Base-by-base conservation (phyloP, 2,888 invertebrate species). In the Harpagoxenus sublaevis region DNA sequence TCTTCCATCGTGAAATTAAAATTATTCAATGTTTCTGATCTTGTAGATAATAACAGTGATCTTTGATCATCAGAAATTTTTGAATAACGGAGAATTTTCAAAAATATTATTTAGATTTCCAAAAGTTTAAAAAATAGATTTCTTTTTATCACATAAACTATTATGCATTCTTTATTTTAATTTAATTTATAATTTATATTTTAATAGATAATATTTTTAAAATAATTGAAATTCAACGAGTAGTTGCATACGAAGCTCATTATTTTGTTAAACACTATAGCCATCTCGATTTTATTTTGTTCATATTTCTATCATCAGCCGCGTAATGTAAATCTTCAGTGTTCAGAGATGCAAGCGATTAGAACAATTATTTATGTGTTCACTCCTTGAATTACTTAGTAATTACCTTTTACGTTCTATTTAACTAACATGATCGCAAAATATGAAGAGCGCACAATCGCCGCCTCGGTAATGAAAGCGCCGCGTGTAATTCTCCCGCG, bases 401-500 rank as follows among this genome's bases (percentile, higher is more conserved):
- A 60, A 73, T 60, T 60, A 57, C 1, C 28, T 18, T 73, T 73
- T 60, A 60, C 28, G 28, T 73, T 73, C 73, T 73, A 73, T 73
- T 73, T 73, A 73, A 60, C 45, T 18, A 60, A 73, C 45, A 53
- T 45, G 18, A 15, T 68, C 66, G 68, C 55, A 42, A 55, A 66
- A 77, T 53, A 45, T 28, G 35, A 66, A 66, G 10, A 57, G 45
- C 55, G 39, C 15, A 42, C 28, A 62, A 35, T 31, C 18, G 42
- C 45, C n/a, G 51, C 15, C 66, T 39, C 62, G 66, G 28, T 63
- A 84, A 73, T 73, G 55, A 84, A 65, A 63, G 60, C 60, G 60
- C n/a, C 35, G 57, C 35, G 57, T 57, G 28, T 84, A 42, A 42
- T 23, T 71, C 48, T 57, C 39, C 23, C 60, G 42, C 28, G 31